Base-by-base conservation (phyloP, 2,797 vertebrate species). In the Kryptolebias ocellatus region DNA sequence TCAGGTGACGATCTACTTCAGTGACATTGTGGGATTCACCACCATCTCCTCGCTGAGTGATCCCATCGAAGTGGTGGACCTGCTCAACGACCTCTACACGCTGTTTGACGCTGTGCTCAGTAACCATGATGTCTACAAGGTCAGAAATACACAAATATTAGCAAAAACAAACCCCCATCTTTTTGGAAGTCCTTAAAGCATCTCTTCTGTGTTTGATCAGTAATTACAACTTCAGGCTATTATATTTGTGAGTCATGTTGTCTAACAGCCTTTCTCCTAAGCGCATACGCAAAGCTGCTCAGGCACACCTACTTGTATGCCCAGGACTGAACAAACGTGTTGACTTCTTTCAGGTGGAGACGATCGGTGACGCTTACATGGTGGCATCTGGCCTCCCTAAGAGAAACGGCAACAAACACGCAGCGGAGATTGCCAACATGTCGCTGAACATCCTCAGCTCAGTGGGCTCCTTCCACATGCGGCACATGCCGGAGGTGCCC, bases 91-190 rank as follows among this genome's bases (percentile, higher is more conserved):
- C 67, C 95, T 98, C 65, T 98, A 98, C 85, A 92, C 93, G 0
- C 89, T 97, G 15, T 98, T 98, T 46, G 96, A 97, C 58, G 96
- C 95, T 0, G 95, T 98, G 80, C 94, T 97, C 74, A 87, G 92
- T 59, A 97, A 93, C 81, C 97, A 98, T 0, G 95, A 97, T 17
- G 96, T 98, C 76, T 98, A 98, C 79, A 98, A 98, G 95, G 95
- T 96, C 77, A 89, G 90, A 68, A 54, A 34, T 17, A n/a, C 12
- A 2, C 12, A 10, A 17, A 27, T 28, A 9, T 34, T 52, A 8
- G 1, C 4, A 3, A 5, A 28, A 20, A 15, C 9, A 54, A 10
- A 20, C 15, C 6, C 27, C 17, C 18, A 1, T 53, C 15, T 5
- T 16, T 34, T 34, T 34, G 31, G 31, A 29, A 2, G 27, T 53